Evolutionary conservation across 2,113 vertebrate species (phyloP).

Genomic region (Toxostoma redivivum): DNA sequence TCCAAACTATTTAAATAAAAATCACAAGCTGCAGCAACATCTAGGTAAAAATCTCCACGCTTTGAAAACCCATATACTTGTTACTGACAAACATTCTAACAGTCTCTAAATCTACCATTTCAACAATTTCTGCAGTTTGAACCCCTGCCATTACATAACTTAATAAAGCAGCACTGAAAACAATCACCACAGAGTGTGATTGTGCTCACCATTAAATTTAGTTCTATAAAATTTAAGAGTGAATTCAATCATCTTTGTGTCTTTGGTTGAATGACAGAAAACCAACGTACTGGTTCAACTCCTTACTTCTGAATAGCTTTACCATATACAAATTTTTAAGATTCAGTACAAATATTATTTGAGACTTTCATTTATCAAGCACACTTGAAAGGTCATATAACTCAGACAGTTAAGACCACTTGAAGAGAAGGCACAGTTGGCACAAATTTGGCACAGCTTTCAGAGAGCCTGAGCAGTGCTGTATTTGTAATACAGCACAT

Average conservation of each 20-base stretch:
- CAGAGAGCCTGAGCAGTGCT: neutral
- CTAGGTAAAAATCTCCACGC: conserved; percentile 61
- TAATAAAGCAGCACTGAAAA: conserved; percentile 78
- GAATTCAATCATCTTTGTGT: conserved; percentile 66
- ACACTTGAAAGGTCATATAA: conserved; percentile 15
- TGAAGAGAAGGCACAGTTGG: conserved; percentile 32
- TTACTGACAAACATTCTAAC: conserved; percentile 63
- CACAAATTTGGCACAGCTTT: conserved; percentile 1
- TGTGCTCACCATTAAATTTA: conserved; percentile 68
- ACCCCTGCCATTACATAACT: conserved; percentile 70
- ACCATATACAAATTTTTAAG: conserved; percentile 54
- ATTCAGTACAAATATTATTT: conserved; percentile 38
- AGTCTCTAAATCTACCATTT: conserved; percentile 69
- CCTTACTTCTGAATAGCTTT: conserved; percentile 37
- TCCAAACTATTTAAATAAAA: conserved; percentile 74
- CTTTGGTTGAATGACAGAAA: conserved; percentile 60
- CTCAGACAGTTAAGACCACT: conserved; percentile 33
- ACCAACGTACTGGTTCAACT: conserved; percentile 20
- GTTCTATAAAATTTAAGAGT: conserved; percentile 66
- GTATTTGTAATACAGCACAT: neutral
- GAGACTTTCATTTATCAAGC: conserved; percentile 54
- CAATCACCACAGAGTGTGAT: conserved; percentile 62
- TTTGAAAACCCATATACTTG: conserved; percentile 57
- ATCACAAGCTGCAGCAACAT: conserved; percentile 40
- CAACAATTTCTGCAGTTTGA: conserved; percentile 63